Evolutionary conservation across 2,113 vertebrate species (phyloP), one percentile per base, ranked within the genome.

Genomic region (Heterotilapia buettikoferi): DNA sequence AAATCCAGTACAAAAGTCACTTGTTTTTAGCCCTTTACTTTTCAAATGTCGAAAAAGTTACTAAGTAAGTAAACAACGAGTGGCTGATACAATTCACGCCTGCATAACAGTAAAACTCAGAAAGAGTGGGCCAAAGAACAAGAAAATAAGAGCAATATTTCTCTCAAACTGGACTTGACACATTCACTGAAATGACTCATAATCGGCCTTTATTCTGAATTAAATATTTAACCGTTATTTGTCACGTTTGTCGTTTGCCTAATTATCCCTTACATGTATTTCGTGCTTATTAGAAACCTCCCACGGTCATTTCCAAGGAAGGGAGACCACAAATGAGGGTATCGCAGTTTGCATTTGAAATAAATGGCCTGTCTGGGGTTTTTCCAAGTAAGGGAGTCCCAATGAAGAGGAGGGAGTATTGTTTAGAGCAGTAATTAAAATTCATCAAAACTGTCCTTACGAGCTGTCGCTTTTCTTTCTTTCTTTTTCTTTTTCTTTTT

Each of bases 251-350:
- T 80, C 16, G 13, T 26, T 33, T 13, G 3, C 66, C 50, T 19
- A 53, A 45, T 59, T 7, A 3, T 21, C 56, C 83, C 18, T 86
- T 31, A 81, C 86, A 73, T 43, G 40, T 26, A 82, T 85, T 85
- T 6, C 1, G 2, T 54, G 61, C 19, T 86, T 52, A 88, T 86
- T 71, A 89, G 63, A 91, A 94, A 84, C 89, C 89, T 93, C 92
- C 92, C 90, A 93, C 91, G 5, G 66, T 31, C 52, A 85, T 83
- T 93, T 94, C 84, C 76, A 84, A 53, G 85, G 82, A 92, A 89
- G 40, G 36, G 31, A 56, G 40, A 47, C 71, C 76, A 66, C 79
- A 88, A 78, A 86, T 45, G 57, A 86, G 73, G 56, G 33, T 82
- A 78, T 50, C 13, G 18, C 21, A 18, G 6, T 52, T 45, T 78